Conservation (phyloP, 2,797 vertebrate species). For the Liparis tanakae region DNA sequence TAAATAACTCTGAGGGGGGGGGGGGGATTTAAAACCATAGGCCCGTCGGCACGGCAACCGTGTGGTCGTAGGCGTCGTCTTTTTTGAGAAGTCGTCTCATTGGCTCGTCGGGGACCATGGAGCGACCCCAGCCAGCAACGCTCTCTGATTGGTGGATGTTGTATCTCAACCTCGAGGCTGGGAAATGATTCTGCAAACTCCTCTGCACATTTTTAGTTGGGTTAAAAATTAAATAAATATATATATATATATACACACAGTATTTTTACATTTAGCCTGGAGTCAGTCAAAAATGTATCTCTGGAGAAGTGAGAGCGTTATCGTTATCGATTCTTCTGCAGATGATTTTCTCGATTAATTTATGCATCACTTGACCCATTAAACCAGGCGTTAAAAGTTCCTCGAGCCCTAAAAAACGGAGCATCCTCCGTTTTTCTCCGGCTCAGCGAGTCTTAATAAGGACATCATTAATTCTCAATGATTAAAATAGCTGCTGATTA, state of each 20-base stretch:
- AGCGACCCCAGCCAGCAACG: background rate
- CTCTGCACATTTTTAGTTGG: background rate
- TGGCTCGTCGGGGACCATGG: background rate
- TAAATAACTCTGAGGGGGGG: background rate
- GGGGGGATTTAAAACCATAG: slow-evolving; percentile 11
- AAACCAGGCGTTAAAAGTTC: no score
- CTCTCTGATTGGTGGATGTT: slow-evolving; percentile 8
- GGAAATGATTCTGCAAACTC: background rate
- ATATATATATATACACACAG: background rate
- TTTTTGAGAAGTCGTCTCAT: background rate
- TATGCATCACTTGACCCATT: background rate
- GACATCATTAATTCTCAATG: background rate
- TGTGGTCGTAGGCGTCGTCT: no score
- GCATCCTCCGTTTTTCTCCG: background rate
- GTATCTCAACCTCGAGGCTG: background rate
- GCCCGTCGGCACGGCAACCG: background rate
- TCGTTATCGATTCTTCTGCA: background rate
- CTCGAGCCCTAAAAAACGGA: no score
- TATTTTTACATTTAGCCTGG: background rate
- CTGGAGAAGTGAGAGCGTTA: background rate
- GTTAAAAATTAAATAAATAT: background rate
- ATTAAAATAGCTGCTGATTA: background rate
- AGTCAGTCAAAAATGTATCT: no score
- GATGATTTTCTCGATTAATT: background rate
- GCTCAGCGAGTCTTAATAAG: background rate